These are phyloP conservation scores for Adelphocoris suturalis DNA, from an alignment of 2,888 invertebrate genomes.

Conservation along the genomic window DNA sequence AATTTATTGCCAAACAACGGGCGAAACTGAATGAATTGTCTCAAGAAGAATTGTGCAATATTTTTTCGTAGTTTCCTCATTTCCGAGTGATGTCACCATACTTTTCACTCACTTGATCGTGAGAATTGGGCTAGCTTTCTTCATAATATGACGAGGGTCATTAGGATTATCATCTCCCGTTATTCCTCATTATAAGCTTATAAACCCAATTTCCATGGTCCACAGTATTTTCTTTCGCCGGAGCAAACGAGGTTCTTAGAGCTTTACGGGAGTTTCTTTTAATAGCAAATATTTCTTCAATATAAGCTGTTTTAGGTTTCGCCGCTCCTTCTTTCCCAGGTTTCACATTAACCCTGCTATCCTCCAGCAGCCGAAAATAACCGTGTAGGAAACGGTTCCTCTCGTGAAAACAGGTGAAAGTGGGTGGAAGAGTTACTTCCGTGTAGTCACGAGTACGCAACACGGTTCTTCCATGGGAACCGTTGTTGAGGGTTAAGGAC, in stretches of 20 bases:
- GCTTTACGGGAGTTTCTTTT: no score
- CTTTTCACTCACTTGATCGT: neutral
- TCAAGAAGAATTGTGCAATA: neutral
- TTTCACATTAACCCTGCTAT: neutral
- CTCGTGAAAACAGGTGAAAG: constrained; percentile 1
- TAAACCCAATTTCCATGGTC: neutral
- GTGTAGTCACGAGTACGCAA: neutral
- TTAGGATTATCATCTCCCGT: no score
- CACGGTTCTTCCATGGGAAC: neutral
- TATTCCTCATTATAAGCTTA: no score
- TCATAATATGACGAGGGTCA: no score
- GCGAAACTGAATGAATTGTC: neutral
- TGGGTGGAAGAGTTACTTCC: neutral
- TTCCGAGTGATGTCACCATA: neutral
- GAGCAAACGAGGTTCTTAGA: no score
- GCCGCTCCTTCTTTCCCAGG: neutral
- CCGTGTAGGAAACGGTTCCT: neutral
- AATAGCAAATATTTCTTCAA: no score
- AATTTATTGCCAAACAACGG: neutral
- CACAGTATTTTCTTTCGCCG: neutral
- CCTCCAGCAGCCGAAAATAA: neutral
- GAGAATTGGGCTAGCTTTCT: neutral
- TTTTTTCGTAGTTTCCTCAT: neutral
- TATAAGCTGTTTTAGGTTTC: neutral
- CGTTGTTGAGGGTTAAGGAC: constrained; percentile 1